phyloP scores from a whole-genome alignment of 2,113 vertebrate species.

The Gasterosteus nipponicus region DNA sequence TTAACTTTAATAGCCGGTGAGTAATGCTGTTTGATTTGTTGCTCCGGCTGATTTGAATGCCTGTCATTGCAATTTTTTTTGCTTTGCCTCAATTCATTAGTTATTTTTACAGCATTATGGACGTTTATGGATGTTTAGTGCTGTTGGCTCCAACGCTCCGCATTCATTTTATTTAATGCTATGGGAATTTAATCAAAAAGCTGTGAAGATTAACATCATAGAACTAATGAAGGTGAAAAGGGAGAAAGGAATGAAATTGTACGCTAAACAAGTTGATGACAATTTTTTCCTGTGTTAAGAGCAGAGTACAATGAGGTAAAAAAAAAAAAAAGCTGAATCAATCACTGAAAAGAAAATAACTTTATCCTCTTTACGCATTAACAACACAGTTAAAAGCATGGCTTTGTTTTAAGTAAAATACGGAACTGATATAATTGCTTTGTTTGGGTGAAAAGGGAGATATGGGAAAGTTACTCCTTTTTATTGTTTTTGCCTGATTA shows the following conservation, averaged over 20 bases:
- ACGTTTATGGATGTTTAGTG: slow-evolving; percentile 8
- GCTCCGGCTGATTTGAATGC: slow-evolving; percentile 25
- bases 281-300: not conserved
- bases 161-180: slow-evolving; percentile 50
- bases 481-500: not conserved
- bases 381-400: not conserved
- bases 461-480: not conserved
- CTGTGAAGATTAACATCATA: slow-evolving; percentile 2
- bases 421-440: not conserved
- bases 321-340: not conserved
- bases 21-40: slow-evolving; percentile 54
- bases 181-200: slow-evolving; percentile 47
- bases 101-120: slow-evolving; percentile 23
- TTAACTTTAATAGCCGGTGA: slow-evolving; percentile 47
- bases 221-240: slow-evolving; percentile 39
- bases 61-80: slow-evolving; percentile 21
- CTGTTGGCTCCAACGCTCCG: slow-evolving; percentile 25
- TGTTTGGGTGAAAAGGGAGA: not conserved
- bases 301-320: not conserved
- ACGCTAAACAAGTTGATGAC: not conserved
- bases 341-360: not conserved
- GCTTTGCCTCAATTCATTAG: slow-evolving; percentile 3
- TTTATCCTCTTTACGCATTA: not conserved
- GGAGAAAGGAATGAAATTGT: not conserved
- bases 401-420: not conserved